Conservation (phyloP, 2,888 invertebrate species). For the Seira musarum region DNA sequence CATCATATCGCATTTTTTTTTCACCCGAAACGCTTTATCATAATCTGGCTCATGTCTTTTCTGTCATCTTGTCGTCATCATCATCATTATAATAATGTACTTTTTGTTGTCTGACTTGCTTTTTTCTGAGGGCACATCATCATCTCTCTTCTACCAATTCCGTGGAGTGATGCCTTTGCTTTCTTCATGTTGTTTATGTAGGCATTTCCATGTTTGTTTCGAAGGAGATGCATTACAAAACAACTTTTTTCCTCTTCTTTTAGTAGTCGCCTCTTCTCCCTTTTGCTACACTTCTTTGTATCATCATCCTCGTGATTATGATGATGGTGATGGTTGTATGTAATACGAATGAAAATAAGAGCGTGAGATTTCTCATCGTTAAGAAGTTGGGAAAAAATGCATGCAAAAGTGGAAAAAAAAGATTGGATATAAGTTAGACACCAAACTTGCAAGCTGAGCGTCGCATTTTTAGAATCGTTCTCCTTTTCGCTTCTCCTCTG, state of each 20-base stretch:
- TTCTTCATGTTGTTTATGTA: background rate
- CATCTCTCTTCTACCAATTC: background rate
- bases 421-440: background rate
- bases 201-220: background rate
- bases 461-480: constrained; percentile 6
- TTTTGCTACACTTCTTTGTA: background rate
- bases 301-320: background rate
- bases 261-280: constrained; percentile 7
- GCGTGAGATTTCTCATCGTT: constrained; percentile 15
- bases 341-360: background rate
- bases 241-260: background rate
- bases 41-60: constrained; percentile 6
- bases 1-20: background rate
- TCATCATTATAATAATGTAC: constrained; percentile 17
- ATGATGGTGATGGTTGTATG: background rate
- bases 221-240: background rate
- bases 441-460: background rate
- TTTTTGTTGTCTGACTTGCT: constrained; percentile 1
- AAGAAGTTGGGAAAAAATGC: background rate
- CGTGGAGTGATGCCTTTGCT: background rate
- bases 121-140: background rate
- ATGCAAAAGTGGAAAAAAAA: background rate
- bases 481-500: background rate
- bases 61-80: constrained; percentile 12
- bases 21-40: constrained; percentile 12